These are phyloP conservation scores for Acanthornis magna DNA, from an alignment of 2,797 vertebrate genomes.

Conservation along the genomic window DNA sequence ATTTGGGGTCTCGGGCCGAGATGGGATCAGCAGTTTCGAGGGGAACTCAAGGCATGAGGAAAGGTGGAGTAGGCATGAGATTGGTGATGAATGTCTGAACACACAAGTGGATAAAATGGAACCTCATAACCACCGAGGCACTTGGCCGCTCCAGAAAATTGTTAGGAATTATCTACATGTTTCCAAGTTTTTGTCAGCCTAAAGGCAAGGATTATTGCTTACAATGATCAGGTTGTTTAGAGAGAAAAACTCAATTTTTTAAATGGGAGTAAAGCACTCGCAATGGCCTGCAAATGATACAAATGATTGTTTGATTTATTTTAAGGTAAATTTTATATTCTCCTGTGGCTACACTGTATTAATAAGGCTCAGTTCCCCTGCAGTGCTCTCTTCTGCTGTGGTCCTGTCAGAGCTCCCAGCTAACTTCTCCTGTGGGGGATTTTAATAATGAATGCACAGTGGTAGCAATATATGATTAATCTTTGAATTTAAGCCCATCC, in stretches of 20 bases:
- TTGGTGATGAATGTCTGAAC: neutral
- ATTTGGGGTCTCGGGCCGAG: neutral
- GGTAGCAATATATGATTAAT: neutral
- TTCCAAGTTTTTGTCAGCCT: neutral
- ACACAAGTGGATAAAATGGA: neutral
- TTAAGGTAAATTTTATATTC: neutral
- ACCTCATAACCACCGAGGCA: neutral
- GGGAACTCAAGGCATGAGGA: neutral
- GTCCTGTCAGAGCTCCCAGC: neutral
- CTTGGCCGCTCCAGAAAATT: neutral
- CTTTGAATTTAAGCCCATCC: neutral
- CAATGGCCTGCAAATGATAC: neutral
- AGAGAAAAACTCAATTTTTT: neutral
- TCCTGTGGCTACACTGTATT: neutral
- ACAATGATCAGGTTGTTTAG: neutral
- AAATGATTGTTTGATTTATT: neutral
- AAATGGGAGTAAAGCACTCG: neutral
- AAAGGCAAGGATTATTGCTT: neutral
- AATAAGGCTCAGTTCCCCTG: neutral
- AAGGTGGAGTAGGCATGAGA: neutral
- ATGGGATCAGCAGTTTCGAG: neutral
- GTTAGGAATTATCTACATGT: neutral
- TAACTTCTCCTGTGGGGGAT: neutral
- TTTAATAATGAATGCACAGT: neutral
- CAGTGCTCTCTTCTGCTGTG: neutral